Evolutionary conservation across 2,888 invertebrate genomes (phyloP), one percentile per base, ranked within the genome.

Genomic region (Lepidocyrtinus sp.): DNA sequence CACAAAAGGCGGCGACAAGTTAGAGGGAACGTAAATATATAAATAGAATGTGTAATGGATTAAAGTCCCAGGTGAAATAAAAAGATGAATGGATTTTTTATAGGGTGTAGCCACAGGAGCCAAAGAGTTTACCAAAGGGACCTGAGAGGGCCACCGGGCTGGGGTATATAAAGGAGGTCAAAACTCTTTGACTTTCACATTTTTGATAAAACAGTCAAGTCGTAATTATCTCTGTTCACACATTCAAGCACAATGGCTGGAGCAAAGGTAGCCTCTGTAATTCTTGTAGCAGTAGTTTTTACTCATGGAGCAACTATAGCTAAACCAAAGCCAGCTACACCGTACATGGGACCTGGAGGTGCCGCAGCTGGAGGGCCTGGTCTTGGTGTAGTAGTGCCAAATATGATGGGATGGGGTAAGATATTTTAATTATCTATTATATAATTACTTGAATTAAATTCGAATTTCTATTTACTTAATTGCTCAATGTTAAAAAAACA

Each of bases 111-210:
- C n/a, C n/a, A n/a, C n/a, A n/a, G n/a, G n/a, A n/a, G n/a, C n/a
- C n/a, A n/a, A n/a, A n/a, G n/a, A n/a, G n/a, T n/a, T n/a, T n/a
- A n/a, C n/a, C n/a, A n/a, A n/a, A n/a, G n/a, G n/a, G n/a, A n/a
- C n/a, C n/a, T n/a, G n/a, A n/a, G n/a, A n/a, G n/a, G n/a, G n/a
- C n/a, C n/a, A n/a, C n/a, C n/a, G n/a, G n/a, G n/a, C n/a, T n/a
- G n/a, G n/a, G 45, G 73, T 74, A 74, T 74, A 74, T 64, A 74
- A 74, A 59, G 55, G 19, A 27, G 1, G 15, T 9, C 5, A 65
- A 59, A 12, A 59, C 65, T 36, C 24, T 24, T 12, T 1, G 12
- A 2, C 12, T 1, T n/a, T 27, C 65, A 74, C 74, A 74, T 59
- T 74, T 65, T 12, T 21, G 0, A 7, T 21, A 12, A 19, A 59